These are phyloP conservation scores for Cyrtonyx montezumae DNA, from an alignment of 2,113 vertebrate species.

Conservation along the genomic window DNA sequence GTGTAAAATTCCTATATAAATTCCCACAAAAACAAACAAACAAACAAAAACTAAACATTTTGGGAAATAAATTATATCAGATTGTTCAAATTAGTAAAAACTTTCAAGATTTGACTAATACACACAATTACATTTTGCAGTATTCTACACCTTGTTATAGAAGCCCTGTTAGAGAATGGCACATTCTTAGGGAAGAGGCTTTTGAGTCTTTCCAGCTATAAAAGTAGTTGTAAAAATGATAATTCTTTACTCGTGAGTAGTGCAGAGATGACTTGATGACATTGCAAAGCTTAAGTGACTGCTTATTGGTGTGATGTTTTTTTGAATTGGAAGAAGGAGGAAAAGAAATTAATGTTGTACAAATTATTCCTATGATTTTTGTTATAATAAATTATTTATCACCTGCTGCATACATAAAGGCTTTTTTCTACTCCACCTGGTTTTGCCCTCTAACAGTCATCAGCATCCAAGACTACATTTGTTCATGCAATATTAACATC, in stretches of 20 bases:
- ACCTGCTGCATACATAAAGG: neutral
- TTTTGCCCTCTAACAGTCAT: neutral
- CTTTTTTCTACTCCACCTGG: conserved; percentile 23
- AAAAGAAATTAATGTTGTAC: neutral
- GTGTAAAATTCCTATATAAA: neutral
- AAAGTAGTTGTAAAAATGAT: neutral
- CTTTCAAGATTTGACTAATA: neutral
- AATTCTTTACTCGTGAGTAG: neutral
- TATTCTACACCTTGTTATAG: neutral
- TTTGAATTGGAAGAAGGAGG: neutral
- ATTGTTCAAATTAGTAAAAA: neutral
- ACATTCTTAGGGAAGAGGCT: neutral
- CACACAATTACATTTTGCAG: neutral
- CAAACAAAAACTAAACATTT: neutral
- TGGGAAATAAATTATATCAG: neutral
- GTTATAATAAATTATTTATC: conserved; percentile 35
- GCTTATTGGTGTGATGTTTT: neutral
- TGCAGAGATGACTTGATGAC: neutral
- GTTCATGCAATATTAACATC: conserved; percentile 45
- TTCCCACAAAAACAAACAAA: no score
- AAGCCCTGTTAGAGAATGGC: neutral
- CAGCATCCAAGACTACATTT: neutral
- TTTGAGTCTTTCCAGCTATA: neutral
- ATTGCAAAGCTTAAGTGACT: neutral
- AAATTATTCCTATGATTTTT: neutral